Evolutionary conservation across 1,140 invertebrate species (phyloP).

Genomic region (Brachystomella parvula): DNA sequence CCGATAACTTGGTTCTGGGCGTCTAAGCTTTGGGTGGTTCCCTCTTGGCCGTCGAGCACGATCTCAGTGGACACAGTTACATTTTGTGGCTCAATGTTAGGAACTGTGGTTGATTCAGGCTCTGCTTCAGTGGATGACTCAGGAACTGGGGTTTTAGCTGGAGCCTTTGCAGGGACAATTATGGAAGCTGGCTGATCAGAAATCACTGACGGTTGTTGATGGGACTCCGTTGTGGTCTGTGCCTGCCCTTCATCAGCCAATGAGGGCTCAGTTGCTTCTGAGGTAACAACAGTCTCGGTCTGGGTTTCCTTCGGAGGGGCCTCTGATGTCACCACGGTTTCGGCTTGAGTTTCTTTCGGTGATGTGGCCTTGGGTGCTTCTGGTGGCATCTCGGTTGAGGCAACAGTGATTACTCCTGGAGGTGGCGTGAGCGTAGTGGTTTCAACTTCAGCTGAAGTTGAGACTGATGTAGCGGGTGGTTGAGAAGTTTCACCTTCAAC

Average conservation of each 20-base stretch:
- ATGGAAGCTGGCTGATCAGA: too few relatives aligned
- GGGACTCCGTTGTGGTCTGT: slow-evolving; percentile 18
- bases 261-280: slow-evolving; percentile 16
- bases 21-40: not conserved
- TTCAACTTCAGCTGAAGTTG: not conserved
- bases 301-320: slow-evolving; percentile 25
- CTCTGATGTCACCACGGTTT: too few relatives aligned
- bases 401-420: too few relatives aligned
- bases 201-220: not conserved
- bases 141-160: too few relatives aligned
- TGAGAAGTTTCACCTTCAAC: too few relatives aligned
- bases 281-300: not conserved
- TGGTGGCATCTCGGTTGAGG: too few relatives aligned
- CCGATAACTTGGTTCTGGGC: slow-evolving; percentile 17
- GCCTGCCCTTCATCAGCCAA: slow-evolving; percentile 22
- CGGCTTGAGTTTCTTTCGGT: too few relatives aligned
- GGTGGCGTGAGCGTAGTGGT: too few relatives aligned
- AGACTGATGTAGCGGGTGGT: not conserved
- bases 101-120: slow-evolving; percentile 12
- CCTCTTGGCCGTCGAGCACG: not conserved
- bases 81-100: not conserved
- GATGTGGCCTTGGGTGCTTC: too few relatives aligned
- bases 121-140: too few relatives aligned
- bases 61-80: not conserved
- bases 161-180: too few relatives aligned